Evolutionary conservation across 2,113 vertebrate genomes (phyloP).

Genomic region (Neoarius graeffei): DNA sequence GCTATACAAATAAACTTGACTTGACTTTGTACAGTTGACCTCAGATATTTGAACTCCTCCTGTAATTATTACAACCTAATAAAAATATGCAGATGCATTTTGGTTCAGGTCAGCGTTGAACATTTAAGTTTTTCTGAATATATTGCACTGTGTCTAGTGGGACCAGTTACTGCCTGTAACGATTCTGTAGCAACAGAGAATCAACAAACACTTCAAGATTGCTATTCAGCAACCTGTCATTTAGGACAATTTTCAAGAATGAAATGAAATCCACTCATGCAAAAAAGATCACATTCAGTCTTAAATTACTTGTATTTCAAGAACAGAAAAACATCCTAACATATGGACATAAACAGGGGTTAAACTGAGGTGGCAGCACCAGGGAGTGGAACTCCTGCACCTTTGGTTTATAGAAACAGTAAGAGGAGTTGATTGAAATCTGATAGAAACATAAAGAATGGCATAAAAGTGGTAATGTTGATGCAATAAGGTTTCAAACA

Average conservation of each 20-base stretch:
- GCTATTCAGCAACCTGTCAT: neutral
- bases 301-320: neutral
- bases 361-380: neutral
- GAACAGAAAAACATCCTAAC: neutral
- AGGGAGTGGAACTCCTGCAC: neutral
- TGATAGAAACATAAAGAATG: neutral
- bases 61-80: neutral
- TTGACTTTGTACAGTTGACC: too few species aligned
- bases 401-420: slow-evolving; percentile 1
- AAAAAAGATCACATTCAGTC: neutral
- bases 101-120: neutral
- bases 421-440: neutral
- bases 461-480: neutral
- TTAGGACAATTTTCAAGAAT: neutral
- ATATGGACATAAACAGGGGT: neutral
- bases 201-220: neutral
- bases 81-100: neutral
- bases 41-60: too few species aligned
- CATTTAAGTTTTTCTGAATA: neutral
- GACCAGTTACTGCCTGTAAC: neutral
- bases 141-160: neutral
- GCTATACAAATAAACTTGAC: too few species aligned
- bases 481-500: neutral
- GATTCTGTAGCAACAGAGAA: neutral
- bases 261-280: neutral